Conservation (phyloP, 1,140 invertebrate species). For the Drosophila arawakana region DNA sequence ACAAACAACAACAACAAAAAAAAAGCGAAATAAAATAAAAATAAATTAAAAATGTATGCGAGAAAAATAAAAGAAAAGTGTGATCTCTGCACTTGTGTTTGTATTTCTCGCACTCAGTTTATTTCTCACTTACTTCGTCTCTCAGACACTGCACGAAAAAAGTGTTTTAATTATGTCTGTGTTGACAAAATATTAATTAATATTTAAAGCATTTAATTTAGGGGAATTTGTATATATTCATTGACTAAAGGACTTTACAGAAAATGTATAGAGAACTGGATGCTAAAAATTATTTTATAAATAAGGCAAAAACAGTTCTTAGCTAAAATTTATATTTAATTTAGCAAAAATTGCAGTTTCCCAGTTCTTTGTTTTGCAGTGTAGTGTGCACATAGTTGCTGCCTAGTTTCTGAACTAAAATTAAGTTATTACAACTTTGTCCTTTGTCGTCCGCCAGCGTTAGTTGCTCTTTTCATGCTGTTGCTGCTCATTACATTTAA, state of each 20-base stretch:
- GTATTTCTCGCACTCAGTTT: background rate
- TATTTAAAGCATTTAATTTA: too few species aligned
- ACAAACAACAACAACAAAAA: background rate
- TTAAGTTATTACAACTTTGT: constrained; percentile 70
- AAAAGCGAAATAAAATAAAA: background rate
- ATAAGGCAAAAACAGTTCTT: too few species aligned
- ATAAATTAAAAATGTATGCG: background rate
- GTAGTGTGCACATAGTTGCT: too few species aligned
- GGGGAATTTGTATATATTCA: too few species aligned
- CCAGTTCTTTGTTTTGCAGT: too few species aligned
- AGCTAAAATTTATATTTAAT: too few species aligned
- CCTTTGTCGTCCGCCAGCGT: constrained; percentile 10
- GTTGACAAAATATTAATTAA: too few species aligned
- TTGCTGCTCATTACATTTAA: constrained; percentile 52
- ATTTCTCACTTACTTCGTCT: background rate
- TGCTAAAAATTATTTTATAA: too few species aligned
- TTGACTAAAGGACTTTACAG: too few species aligned
- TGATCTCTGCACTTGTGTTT: constrained; percentile 24
- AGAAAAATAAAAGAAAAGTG: constrained; percentile 3
- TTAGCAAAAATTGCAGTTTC: too few species aligned
- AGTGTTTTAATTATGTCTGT: too few species aligned
- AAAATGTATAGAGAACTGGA: too few species aligned
- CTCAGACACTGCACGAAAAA: background rate
- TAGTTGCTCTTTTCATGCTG: background rate
- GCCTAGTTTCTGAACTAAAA: constrained; percentile 8